phyloP scores from a whole-genome alignment of 1,140 invertebrate genomes.

The Aculops lycopersici region DNA sequence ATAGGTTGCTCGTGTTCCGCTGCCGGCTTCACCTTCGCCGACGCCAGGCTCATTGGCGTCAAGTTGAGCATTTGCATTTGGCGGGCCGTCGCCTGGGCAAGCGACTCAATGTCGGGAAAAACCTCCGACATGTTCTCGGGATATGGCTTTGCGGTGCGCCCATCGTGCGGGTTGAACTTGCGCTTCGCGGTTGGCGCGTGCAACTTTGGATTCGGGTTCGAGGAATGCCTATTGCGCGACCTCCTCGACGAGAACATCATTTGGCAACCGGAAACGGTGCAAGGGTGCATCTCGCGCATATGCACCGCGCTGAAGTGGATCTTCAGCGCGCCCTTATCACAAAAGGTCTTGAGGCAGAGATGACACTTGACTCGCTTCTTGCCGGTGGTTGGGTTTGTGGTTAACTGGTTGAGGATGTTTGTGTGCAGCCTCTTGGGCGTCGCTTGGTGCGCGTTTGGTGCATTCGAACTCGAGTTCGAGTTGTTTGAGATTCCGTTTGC shows the following conservation, averaged over 20 bases:
- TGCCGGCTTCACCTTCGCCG: neutral
- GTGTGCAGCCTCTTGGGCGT: conserved; percentile 48
- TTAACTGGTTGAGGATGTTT: conserved; percentile 48
- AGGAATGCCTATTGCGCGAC: conserved; percentile 76
- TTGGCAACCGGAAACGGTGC: conserved; percentile 86
- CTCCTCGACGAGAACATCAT: conserved; percentile 96
- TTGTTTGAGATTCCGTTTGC: conserved; percentile 55
- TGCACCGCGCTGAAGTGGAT: conserved; percentile 98
- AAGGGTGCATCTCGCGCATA: conserved; percentile 93
- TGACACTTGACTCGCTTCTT: conserved; percentile 93
- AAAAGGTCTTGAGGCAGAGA: conserved; percentile 92
- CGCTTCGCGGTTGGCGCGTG: conserved; percentile 68
- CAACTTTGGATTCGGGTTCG: conserved; percentile 89
- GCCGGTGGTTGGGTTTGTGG: conserved; percentile 59
- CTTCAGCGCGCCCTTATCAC: conserved; percentile 94
- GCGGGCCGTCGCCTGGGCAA: neutral
- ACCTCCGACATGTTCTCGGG: conserved; percentile 19
- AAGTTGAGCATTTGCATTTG: neutral
- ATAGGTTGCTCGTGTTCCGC: neutral
- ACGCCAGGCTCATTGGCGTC: neutral
- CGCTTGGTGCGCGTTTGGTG: neutral
- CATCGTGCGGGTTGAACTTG: conserved; percentile 70
- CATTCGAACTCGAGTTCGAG: conserved; percentile 30
- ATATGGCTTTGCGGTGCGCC: conserved; percentile 48
- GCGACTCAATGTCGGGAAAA: neutral